A percentile compares a stretch with the other conserved stretches of the same genome.
Evolutionary conservation across 2,797 vertebrate genomes (phyloP).

Genomic region (Acridotheres tristis): DNA sequence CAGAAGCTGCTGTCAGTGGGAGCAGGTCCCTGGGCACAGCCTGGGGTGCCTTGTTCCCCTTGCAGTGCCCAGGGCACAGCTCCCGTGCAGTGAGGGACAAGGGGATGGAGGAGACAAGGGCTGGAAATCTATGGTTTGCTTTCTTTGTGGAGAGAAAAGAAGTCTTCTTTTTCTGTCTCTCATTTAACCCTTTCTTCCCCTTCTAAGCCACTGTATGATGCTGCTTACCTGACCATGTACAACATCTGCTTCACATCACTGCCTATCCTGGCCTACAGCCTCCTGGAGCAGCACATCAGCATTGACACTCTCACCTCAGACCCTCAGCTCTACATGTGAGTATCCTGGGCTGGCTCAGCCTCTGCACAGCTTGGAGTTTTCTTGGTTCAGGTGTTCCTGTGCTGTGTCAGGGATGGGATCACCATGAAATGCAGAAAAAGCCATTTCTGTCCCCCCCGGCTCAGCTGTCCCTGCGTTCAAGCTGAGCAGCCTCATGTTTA

Average conservation of each 20-base stretch:
- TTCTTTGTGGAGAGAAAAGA: neutral
- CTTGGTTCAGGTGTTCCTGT: neutral
- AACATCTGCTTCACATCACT: constrained; percentile 99
- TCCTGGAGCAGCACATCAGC: constrained; percentile 94
- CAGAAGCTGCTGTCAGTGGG: neutral
- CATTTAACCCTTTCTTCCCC: neutral
- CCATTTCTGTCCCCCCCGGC: neutral
- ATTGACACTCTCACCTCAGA: constrained; percentile 88
- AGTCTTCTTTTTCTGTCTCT: neutral
- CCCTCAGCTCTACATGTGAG: constrained; percentile 92
- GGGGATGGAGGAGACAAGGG: neutral
- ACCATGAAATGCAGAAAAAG: neutral
- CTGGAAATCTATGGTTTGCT: neutral
- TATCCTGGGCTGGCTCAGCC: neutral
- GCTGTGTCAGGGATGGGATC: rapidly evolving
- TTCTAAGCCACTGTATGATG: constrained; percentile 93
- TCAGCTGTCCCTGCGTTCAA: neutral
- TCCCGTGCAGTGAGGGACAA: neutral
- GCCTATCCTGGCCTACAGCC: constrained; percentile 96
- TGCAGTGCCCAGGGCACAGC: rapidly evolving
- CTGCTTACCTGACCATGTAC: constrained; percentile 98
- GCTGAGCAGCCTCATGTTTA: neutral
- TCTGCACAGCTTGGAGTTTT: neutral
- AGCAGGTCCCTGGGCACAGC: neutral
- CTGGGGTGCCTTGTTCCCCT: neutral